Conservation (phyloP, 1,140 invertebrate species). For the Drosophila yakuba region DNA sequence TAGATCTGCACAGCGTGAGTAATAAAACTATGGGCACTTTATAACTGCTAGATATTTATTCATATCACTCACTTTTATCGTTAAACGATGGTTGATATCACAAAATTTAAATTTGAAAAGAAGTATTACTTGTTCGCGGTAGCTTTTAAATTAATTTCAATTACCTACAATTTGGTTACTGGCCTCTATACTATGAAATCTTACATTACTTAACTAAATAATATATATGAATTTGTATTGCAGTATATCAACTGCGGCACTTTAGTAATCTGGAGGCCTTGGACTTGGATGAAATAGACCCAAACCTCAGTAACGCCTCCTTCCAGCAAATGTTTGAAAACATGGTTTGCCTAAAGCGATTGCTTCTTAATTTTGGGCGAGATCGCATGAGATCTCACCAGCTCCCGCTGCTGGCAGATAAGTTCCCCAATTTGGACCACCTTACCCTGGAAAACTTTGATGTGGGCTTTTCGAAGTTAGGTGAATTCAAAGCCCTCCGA, state of each 20-base stretch:
- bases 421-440: slow-evolving; percentile 48
- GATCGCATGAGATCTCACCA: slow-evolving; percentile 3
- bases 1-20: slow-evolving; percentile 39
- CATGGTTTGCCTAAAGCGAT: slow-evolving; percentile 18
- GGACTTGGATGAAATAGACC: slow-evolving; percentile 62
- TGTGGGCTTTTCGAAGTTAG: slow-evolving; percentile 20
- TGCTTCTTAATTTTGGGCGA: slow-evolving; percentile 47
- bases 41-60: no score
- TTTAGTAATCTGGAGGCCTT: slow-evolving; percentile 46
- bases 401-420: slow-evolving; percentile 11
- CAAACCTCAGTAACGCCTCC: slow-evolving; percentile 15
- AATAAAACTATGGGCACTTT: not conserved
- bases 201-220: not conserved
- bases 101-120: no score
- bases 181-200: no score
- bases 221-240: not conserved
- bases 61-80: no score
- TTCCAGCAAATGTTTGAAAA: slow-evolving; percentile 45
- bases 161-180: no score
- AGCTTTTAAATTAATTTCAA: no score
- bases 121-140: no score
- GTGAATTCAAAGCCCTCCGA: slow-evolving; percentile 39
- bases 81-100: no score
- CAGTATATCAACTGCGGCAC: slow-evolving; percentile 46
- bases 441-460: slow-evolving; percentile 63